Base-by-base conservation (phyloP, 2,797 vertebrate genomes). In the Leucoraja ocellata region DNA sequence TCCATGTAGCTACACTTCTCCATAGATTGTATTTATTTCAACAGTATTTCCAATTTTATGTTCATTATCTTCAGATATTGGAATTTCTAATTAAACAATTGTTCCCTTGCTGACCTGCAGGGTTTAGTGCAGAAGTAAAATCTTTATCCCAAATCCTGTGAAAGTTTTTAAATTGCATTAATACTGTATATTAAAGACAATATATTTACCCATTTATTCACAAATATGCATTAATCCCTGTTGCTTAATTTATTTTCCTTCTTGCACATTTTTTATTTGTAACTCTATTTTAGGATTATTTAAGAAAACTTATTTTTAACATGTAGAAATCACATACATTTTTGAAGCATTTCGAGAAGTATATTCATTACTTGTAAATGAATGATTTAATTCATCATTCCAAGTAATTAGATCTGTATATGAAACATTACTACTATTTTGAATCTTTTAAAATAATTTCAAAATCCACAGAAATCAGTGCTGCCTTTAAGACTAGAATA, bases 381-480 rank as follows among this genome's bases (percentile, higher is more conserved):
- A 92, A 58, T 76, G 36, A 76, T 74, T 92, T 6, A 36, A 92
- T 18, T 91, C 13, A 46, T 10, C 32, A 74, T 92, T 92, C 23
- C 46, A 13, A 10, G 39, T 91, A 46, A 16, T 28, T 11, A 25
- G 68, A 63, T 28, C 39, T 39, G 39, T 10, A 73, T 3, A n/a
- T 63, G 25, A 46, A 92, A 46, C 71, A 73, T 74, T 5, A 74
- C 36, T 54, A 76, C 88, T 25, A 28, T 74, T 76, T 36, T 73
- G 39, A 46, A 3, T 68, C 36, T 65, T 90, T 90, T 36, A 7
- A 76, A 92, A 92, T 68, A 65, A 74, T 92, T 92, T 76, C 46
- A 58, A 92, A 92, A 92, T 92, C 90, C 90, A 74, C 90, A 92
- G 90, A 58, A n/a, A 54, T 92, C 90, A 92, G 13, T 92, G 36